Conservation (phyloP, 2,113 vertebrate genomes). For the Nicator chloris region DNA sequence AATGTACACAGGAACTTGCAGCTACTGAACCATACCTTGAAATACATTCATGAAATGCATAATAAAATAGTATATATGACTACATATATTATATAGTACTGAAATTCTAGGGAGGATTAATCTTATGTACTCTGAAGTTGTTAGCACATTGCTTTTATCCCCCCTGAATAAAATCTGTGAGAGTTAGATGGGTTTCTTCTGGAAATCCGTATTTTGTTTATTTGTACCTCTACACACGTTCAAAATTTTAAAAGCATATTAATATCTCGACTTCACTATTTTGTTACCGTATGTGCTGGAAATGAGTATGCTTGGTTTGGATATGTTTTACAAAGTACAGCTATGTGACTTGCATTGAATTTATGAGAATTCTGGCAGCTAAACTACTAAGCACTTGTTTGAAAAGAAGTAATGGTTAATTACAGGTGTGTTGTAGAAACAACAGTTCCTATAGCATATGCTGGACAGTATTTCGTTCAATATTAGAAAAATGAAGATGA, state of each 20-base stretch:
- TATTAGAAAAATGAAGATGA: not conserved
- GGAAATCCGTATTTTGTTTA: not conserved
- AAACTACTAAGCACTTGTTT: not conserved
- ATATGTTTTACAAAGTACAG: not conserved
- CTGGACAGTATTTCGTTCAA: not conserved
- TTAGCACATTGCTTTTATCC: not conserved
- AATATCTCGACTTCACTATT: not conserved
- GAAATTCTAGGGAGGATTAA: not conserved
- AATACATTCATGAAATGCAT: not conserved
- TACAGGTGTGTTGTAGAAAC: not conserved
- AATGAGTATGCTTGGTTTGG: not conserved
- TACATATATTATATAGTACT: not conserved
- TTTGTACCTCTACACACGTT: not conserved
- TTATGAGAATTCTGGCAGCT: not conserved
- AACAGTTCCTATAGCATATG: not conserved
- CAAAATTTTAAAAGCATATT: not conserved
- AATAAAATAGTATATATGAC: not conserved
- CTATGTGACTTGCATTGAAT: not conserved
- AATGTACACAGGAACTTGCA: not conserved
- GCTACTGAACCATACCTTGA: not conserved
- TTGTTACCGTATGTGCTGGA: not conserved
- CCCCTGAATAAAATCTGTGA: not conserved
- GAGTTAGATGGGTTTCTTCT: not conserved
- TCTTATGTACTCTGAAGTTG: not conserved
- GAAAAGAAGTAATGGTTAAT: not conserved